A percentile compares a stretch with the other conserved stretches of the same genome.
These are phyloP conservation scores for Caenorhabditis parvicauda DNA, from an alignment of 2,888 invertebrate species.

Conservation along the genomic window DNA sequence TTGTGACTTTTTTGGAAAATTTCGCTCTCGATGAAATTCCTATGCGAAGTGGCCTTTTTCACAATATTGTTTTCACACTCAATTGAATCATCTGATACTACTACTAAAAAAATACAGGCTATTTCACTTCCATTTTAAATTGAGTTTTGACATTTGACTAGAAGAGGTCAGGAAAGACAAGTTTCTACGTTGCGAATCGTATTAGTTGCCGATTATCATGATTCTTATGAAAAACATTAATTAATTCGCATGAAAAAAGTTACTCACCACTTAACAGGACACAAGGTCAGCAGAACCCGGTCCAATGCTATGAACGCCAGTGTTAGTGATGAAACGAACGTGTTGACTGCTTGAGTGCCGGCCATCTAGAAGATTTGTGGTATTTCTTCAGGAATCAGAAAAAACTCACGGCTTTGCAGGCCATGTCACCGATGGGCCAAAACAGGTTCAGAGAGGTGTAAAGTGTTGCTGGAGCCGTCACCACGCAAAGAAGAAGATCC, in stretches of 20 bases:
- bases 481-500: conserved; percentile 55
- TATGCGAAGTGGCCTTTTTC: too few species aligned
- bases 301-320: conserved; percentile 60
- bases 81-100: too few species aligned
- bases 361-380: conserved; percentile 45
- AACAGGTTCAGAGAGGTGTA: conserved; percentile 58
- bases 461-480: conserved; percentile 58
- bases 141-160: too few species aligned
- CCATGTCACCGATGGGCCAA: conserved; percentile 58
- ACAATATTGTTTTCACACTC: too few species aligned
- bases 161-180: too few species aligned
- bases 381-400: neutral
- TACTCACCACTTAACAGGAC: conserved; percentile 53
- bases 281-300: conserved; percentile 58
- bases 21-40: too few species aligned
- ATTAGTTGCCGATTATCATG: too few species aligned
- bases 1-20: neutral
- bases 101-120: too few species aligned
- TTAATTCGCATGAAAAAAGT: too few species aligned
- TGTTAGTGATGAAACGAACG: conserved; percentile 61
- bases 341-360: conserved; percentile 59
- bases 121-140: too few species aligned
- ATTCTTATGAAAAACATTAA: too few species aligned
- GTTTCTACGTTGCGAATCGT: too few species aligned
- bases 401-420: conserved; percentile 51